Evolutionary conservation across 2,888 invertebrate species (phyloP), one percentile per base, ranked within the genome.

Genomic region (Stegana nigrithorax): DNA sequence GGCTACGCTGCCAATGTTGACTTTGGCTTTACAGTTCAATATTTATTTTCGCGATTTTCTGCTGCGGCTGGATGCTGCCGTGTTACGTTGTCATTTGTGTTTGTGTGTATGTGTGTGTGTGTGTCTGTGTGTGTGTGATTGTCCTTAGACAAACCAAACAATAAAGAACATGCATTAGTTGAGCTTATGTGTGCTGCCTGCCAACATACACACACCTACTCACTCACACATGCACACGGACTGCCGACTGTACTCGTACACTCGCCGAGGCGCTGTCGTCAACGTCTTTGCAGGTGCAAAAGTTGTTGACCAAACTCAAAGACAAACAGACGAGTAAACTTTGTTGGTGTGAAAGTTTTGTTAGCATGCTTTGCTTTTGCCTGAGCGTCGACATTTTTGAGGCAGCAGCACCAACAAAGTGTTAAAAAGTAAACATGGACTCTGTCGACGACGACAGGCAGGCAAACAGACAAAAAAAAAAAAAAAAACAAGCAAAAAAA

Each of bases 41-140:
- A 80, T 82, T 82, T 83, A 78, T 77, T 71, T 80, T 77, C 80
- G 82, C 81, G 81, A 82, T 81, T 82, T 78, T 70, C 75, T 74
- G 72, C 60, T 47, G 61, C 45, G 50, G 47, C 61, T 39, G 26
- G 10, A 27, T 63, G 60, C 36, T 39, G 57, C 53, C 42, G 53
- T 57, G 42, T 36, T 10, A 17, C 42, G 29, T 50, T 53, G 27
- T 2, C 45, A 21, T 42, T 10, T 3, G 45, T 5, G 50, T 23
- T 44, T 51, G 27, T n/a, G 42, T 42, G 25, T 21, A 17, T 56
- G 42, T 42, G n/a, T 59, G 32, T 60, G 42, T 50, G 32, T 50
- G 50, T 39, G 51, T 59, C 10, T 62, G 64, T 64, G 61, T 58
- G 68, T 68, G 71, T 75, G 79, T 75, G 75, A 19, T 8, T 51